phyloP scores from a whole-genome alignment of 2,113 vertebrate species.

The Callopanchax toddi region DNA sequence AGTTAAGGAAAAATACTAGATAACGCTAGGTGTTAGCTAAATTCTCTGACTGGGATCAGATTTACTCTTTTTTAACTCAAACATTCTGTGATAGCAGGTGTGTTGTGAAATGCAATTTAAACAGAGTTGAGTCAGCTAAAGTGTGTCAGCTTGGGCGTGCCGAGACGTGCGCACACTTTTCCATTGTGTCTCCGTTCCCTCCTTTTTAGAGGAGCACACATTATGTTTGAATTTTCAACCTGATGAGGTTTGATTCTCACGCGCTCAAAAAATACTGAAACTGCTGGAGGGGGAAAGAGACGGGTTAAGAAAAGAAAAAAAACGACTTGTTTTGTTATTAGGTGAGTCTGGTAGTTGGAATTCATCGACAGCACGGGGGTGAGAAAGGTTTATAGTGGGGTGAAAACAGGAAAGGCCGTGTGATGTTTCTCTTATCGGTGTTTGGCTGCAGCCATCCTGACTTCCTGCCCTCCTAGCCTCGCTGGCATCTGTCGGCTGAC shows the following conservation, averaged over 20 bases:
- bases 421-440: slow-evolving; percentile 77
- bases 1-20: too few species aligned
- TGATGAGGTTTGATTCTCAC: slow-evolving; percentile 6
- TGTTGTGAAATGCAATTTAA: slow-evolving; percentile 34
- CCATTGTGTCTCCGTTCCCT: slow-evolving; percentile 43
- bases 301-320: not conserved
- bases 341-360: slow-evolving; percentile 1
- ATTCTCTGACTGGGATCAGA: too few species aligned
- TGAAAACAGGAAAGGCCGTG: slow-evolving; percentile 81
- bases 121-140: not conserved
- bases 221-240: not conserved
- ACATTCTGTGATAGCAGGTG: not conserved
- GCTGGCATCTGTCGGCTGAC: slow-evolving; percentile 78
- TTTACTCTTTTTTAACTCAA: too few species aligned
- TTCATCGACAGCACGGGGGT: slow-evolving; percentile 4
- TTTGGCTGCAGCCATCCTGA: slow-evolving; percentile 71
- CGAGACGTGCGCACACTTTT: slow-evolving; percentile 26
- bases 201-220: slow-evolving; percentile 1
- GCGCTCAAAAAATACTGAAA: not conserved
- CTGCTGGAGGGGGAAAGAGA: not conserved
- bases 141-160: slow-evolving; percentile 40
- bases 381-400: slow-evolving; percentile 35
- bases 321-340: not conserved
- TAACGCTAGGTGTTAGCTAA: too few species aligned
- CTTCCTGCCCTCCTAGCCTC: slow-evolving; percentile 73